These are phyloP conservation scores for Troides aeacus DNA, from an alignment of 2,888 invertebrate species.

Conservation along the genomic window DNA sequence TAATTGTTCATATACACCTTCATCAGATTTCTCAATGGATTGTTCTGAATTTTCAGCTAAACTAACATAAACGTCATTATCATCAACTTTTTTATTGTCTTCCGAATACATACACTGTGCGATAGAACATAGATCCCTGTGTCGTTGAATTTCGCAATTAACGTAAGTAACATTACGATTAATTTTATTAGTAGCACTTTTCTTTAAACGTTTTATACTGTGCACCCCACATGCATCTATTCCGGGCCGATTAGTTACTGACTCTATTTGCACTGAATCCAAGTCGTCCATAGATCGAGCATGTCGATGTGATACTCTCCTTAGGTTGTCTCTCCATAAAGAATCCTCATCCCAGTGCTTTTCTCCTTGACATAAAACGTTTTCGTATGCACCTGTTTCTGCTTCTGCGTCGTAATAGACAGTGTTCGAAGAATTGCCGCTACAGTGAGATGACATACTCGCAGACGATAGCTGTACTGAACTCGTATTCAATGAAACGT, in stretches of 20 bases:
- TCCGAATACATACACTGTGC: slow-evolving; percentile 46
- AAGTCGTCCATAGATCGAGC: slow-evolving; percentile 91
- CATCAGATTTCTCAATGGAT: slow-evolving; percentile 60
- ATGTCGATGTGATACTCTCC: slow-evolving; percentile 89
- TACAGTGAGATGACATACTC: slow-evolving; percentile 76
- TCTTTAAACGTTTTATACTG: slow-evolving; percentile 70
- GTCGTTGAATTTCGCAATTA: slow-evolving; percentile 83
- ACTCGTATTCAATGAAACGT: slow-evolving; percentile 44
- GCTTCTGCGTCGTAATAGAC: slow-evolving; percentile 75
- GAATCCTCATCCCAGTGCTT: slow-evolving; percentile 91
- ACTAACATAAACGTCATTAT: slow-evolving; percentile 77
- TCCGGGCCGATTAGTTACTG: slow-evolving; percentile 47
- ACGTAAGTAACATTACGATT: slow-evolving; percentile 89
- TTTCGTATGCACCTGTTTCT: slow-evolving; percentile 69
- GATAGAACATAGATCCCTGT: slow-evolving; percentile 47
- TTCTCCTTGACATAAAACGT: slow-evolving; percentile 80
- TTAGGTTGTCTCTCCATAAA: slow-evolving; percentile 89
- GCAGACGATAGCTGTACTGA: slow-evolving; percentile 62
- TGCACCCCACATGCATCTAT: slow-evolving; percentile 61
- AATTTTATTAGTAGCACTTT: slow-evolving; percentile 66
- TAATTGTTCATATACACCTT: slow-evolving; percentile 80
- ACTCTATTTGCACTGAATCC: slow-evolving; percentile 71
- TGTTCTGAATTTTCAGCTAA: slow-evolving; percentile 59
- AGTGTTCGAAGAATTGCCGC: slow-evolving; percentile 72
- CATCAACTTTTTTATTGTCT: slow-evolving; percentile 62